Conservation (phyloP, 2,113 vertebrate genomes). For the Neolamprologus modestus region DNA sequence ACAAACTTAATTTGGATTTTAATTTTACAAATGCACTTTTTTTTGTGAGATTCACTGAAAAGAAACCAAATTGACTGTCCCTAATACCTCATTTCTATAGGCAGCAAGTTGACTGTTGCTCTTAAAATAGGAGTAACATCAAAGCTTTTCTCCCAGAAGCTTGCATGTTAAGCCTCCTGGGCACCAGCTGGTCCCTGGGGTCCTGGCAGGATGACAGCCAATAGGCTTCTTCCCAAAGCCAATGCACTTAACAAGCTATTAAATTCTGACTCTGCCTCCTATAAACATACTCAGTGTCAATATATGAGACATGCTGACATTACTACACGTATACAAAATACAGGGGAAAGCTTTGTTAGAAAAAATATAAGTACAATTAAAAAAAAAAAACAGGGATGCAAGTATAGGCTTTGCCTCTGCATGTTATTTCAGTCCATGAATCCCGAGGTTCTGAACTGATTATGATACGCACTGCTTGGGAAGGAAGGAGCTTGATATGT, state of each 20-base stretch:
- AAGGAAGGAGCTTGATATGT: not conserved
- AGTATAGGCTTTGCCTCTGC: not conserved
- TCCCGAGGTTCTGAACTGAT: slow-evolving; percentile 26
- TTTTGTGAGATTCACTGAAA: not conserved
- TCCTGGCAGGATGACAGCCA: slow-evolving; percentile 39
- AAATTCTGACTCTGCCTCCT: not conserved
- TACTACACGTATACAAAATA: not conserved
- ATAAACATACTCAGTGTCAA: not conserved
- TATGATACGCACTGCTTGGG: slow-evolving; percentile 7
- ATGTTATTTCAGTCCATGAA: slow-evolving; percentile 12
- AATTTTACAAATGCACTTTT: not conserved
- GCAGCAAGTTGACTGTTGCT: not conserved
- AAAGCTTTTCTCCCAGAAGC: slow-evolving; percentile 16
- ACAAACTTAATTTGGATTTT: not conserved
- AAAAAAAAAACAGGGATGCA: not conserved
- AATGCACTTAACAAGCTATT: slow-evolving; percentile 16
- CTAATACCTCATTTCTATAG: not conserved
- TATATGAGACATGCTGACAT: not conserved
- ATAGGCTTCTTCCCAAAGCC: slow-evolving; percentile 15
- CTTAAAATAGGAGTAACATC: slow-evolving; percentile 6
- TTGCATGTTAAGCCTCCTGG: slow-evolving; percentile 13
- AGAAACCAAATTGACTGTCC: not conserved
- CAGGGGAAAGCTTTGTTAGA: not conserved
- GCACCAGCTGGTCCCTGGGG: slow-evolving; percentile 30
- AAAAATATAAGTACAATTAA: not conserved